Evolutionary conservation across 2,113 vertebrate species (phyloP), one percentile per base, ranked within the genome.

Genomic region (Entosphenus tridentatus): DNA sequence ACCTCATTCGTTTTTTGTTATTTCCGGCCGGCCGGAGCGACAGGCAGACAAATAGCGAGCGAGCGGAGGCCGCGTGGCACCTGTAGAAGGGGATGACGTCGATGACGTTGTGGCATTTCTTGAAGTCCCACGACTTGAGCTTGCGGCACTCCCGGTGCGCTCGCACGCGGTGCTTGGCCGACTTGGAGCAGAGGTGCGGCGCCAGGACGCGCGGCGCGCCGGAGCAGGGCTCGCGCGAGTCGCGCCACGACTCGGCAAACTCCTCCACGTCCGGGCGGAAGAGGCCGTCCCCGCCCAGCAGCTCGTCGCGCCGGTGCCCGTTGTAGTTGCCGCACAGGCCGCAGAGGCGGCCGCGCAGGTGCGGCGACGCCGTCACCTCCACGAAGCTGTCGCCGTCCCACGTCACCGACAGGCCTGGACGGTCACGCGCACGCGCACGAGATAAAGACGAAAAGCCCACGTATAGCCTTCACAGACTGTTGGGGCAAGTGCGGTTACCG

Each of bases 321-420:
- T 98, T 98, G 76, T 98, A 98, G 80, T 98, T 98, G 57, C 93
- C 93, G 68, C 93, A 97, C 1, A 98, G 82, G 55, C 93, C 93
- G 18, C 93, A 98, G 57, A 98, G 86, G 68, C 79, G 89, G 68
- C 87, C 87, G 8, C 87, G 87, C 71, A 98, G 82, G 69, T 91
- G 85, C 0, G 90, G 88, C 0, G 88, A 87, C 1, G 93, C 93
- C 73, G 85, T 89, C 11, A 98, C 86, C 78, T 98, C 93, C 54
- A 98, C 91, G 74, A 98, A 90, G 75, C 93, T 96, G 83, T 98
- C 92, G 54, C 93, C 93, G 70, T 98, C 93, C 93, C 93, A 98
- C 0, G 92, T 95, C 78, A 98, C 90, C 81, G 91, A 90, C 77
- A 98, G 76, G 70, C 93, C 93, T 98, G 74, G 71, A 68, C 39